These are phyloP conservation scores for Liopterus haemorrhoidalis DNA, from an alignment of 2,888 invertebrate genomes.

Conservation along the genomic window DNA sequence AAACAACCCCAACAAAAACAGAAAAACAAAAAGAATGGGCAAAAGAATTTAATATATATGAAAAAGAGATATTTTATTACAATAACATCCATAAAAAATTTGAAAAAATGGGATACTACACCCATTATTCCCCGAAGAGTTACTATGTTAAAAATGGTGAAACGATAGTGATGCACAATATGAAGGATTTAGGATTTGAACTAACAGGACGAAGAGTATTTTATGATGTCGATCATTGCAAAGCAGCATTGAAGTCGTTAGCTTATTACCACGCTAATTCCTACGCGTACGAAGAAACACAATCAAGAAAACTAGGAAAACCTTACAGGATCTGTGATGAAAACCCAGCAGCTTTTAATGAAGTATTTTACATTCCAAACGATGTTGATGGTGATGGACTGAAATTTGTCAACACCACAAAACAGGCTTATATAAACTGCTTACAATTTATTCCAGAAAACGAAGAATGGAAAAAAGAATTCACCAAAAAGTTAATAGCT, in stretches of 20 bases:
- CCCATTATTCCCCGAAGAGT: constrained; percentile 34
- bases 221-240: constrained; percentile 48
- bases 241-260: constrained; percentile 46
- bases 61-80: constrained; percentile 38
- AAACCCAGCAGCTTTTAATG: constrained; percentile 31
- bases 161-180: constrained; percentile 36
- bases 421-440: constrained; percentile 32
- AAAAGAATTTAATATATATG: constrained; percentile 29
- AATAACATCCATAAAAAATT: constrained; percentile 30
- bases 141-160: constrained; percentile 34
- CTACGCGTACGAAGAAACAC: constrained; percentile 47
- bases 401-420: constrained; percentile 29
- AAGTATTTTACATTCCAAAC: constrained; percentile 28
- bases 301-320: constrained; percentile 25
- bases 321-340: constrained; percentile 30
- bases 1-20: constrained; percentile 12
- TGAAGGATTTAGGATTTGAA: constrained; percentile 30
- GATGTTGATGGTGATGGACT: constrained; percentile 17
- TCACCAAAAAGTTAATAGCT: background rate
- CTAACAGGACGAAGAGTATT: constrained; percentile 36
- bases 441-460: constrained; percentile 31
- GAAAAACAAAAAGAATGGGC: background rate
- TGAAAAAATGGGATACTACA: constrained; percentile 28
- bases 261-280: constrained; percentile 51
- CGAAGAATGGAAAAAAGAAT: constrained; percentile 30